Conservation (phyloP, 2,888 invertebrate species). For the Drosophila nigritarsus region DNA sequence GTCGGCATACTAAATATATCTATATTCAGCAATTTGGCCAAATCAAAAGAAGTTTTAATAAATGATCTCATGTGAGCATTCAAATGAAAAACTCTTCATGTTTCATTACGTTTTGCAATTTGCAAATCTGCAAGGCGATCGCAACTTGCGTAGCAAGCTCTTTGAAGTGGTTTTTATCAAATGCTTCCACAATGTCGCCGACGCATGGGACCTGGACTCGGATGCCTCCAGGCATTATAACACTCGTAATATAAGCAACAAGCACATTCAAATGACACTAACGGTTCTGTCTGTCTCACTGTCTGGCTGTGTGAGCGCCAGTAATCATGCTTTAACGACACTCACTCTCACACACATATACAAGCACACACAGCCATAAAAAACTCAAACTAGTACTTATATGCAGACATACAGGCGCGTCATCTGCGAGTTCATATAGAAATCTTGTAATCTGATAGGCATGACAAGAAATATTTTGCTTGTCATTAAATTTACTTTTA, state of each 20-base stretch:
- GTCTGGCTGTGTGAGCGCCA: constrained; percentile 62
- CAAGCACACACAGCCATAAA: background rate
- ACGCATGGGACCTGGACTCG: constrained; percentile 23
- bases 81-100: constrained; percentile 10
- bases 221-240: constrained; percentile 46
- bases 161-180: constrained; percentile 58
- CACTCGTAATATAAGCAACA: constrained; percentile 55
- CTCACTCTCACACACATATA: constrained; percentile 43
- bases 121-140: constrained; percentile 39
- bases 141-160: constrained; percentile 32
- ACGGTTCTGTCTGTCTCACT: constrained; percentile 70
- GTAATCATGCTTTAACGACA: constrained; percentile 79
- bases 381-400: constrained; percentile 33
- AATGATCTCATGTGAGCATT: background rate
- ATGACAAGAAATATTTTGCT: constrained; percentile 81
- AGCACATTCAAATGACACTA: constrained; percentile 78
- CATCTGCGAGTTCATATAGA: constrained; percentile 75
- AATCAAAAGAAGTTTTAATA: constrained; percentile 9
- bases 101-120: constrained; percentile 41
- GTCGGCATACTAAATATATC: constrained; percentile 6
- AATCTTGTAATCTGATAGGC: constrained; percentile 81
- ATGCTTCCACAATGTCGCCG: constrained; percentile 32
- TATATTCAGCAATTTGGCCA: constrained; percentile 1
- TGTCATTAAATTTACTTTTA: constrained; percentile 81
- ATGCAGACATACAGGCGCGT: constrained; percentile 60